Evolutionary conservation across 2,113 vertebrate genomes (phyloP).

Genomic region (Fregata magnificens): DNA sequence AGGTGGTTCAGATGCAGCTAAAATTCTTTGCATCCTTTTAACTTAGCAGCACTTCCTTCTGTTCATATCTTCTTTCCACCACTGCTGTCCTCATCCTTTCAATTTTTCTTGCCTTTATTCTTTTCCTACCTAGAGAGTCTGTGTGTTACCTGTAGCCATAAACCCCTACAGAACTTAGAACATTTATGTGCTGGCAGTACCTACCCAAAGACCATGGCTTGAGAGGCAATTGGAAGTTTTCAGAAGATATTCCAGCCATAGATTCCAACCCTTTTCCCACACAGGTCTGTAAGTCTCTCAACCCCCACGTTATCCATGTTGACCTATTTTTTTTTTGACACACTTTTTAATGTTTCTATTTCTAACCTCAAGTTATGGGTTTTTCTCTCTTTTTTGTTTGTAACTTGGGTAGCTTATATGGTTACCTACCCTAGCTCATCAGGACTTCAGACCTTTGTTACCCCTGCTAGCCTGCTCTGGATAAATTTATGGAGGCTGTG

Average conservation of each 20-base stretch:
- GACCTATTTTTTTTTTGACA: not conserved
- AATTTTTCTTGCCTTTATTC: not conserved
- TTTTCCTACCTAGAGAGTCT: not conserved
- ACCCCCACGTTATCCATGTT: not conserved
- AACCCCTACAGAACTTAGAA: not conserved
- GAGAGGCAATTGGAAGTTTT: not conserved
- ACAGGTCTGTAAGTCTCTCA: not conserved
- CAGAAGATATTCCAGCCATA: not conserved
- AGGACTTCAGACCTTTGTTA: not conserved
- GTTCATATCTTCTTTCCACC: not conserved
- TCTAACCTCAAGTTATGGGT: not conserved
- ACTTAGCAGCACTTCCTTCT: not conserved
- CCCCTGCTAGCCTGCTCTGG: not conserved
- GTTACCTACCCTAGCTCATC: not conserved
- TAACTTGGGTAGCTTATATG: not conserved
- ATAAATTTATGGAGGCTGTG: not conserved
- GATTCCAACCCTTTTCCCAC: not conserved
- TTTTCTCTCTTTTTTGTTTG: not conserved
- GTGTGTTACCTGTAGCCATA: not conserved
- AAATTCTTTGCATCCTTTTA: not conserved
- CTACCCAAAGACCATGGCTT: no score
- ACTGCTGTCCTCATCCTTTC: not conserved
- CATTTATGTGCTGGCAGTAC: not conserved
- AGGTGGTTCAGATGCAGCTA: not conserved
- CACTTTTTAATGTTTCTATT: not conserved